phyloP scores from a whole-genome alignment of 2,113 vertebrate genomes.

The Calidris pugnax region DNA sequence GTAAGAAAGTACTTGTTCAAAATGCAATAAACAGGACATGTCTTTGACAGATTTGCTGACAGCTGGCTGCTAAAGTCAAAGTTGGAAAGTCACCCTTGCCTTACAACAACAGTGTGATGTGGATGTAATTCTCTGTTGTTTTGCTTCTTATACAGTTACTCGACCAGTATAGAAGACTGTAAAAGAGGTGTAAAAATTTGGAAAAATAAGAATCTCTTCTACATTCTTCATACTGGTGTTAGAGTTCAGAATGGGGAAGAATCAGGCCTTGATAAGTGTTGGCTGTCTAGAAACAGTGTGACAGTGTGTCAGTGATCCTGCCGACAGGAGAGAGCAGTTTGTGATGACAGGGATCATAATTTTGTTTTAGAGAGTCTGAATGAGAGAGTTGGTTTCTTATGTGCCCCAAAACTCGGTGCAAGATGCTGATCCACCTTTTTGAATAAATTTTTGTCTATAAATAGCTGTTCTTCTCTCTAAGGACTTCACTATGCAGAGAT shows the following conservation, averaged over 20 bases:
- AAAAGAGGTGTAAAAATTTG: not conserved
- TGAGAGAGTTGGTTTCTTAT: not conserved
- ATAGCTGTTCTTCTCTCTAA: not conserved
- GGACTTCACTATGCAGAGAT: not conserved
- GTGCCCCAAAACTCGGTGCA: not conserved
- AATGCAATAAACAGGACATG: not conserved
- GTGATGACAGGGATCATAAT: not conserved
- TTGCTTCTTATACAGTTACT: not conserved
- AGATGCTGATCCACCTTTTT: not conserved
- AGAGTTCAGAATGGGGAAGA: not conserved
- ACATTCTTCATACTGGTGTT: not conserved
- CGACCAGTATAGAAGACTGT: not conserved
- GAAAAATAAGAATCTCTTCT: not conserved
- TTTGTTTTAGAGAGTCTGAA: not conserved
- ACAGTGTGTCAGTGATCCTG: not conserved
- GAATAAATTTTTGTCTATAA: not conserved
- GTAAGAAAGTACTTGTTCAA: not conserved
- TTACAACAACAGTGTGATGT: not conserved
- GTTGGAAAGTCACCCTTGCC: not conserved
- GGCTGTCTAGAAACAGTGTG: not conserved
- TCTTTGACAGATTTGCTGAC: not conserved
- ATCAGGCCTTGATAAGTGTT: not conserved
- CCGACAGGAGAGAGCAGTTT: not conserved
- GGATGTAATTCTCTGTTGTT: not conserved
- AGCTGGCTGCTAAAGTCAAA: not conserved